Evolutionary conservation across 2,113 vertebrate species (phyloP).

Genomic region (Paramisgurnus dabryanus): DNA sequence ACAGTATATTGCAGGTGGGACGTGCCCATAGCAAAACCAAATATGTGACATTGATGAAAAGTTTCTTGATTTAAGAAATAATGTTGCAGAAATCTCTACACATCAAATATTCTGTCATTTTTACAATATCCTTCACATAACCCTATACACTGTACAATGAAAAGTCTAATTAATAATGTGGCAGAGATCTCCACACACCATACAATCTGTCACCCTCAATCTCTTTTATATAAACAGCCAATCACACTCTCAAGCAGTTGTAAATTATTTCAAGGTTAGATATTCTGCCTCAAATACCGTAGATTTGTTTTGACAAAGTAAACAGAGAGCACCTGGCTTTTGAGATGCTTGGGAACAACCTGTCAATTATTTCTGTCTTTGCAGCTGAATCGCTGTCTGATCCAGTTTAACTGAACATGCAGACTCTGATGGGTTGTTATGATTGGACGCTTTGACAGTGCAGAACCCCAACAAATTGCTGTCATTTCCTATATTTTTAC

Average conservation of each 20-base stretch:
- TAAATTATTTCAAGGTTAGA: background rate
- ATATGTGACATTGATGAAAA: no score
- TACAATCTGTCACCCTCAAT: background rate
- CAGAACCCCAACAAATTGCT: background rate
- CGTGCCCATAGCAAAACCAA: no score
- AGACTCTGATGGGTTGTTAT: background rate
- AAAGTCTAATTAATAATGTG: background rate
- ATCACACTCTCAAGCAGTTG: background rate
- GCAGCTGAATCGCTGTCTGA: background rate
- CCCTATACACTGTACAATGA: no score
- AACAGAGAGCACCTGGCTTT: conserved; percentile 14
- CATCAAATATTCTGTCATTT: no score
- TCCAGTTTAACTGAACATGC: background rate
- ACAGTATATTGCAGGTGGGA: no score
- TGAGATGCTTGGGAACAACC: background rate
- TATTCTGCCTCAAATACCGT: background rate
- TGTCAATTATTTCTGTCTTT: conserved; percentile 5
- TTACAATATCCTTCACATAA: no score
- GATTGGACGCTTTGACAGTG: background rate
- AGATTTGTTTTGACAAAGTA: conserved; percentile 14
- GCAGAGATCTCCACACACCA: no score
- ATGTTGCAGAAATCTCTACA: no score
- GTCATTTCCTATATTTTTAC: conserved; percentile 18
- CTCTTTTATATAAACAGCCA: background rate
- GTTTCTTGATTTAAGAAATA: no score